phyloP scores from a whole-genome alignment of 2,888 invertebrate species.

The Hypolimnas misippus region DNA sequence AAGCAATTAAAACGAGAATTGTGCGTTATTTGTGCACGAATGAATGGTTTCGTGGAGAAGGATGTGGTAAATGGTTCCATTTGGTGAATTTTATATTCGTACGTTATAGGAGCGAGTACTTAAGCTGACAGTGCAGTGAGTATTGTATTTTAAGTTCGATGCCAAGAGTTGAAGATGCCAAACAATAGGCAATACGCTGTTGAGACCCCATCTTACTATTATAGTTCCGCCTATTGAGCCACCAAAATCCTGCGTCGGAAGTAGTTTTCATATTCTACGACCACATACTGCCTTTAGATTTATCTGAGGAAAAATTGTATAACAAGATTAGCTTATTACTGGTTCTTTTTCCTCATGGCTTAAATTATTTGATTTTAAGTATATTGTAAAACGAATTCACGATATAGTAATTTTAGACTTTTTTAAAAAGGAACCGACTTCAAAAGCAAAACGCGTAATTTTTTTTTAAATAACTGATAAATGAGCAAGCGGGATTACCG shows the following conservation, averaged over 20 bases:
- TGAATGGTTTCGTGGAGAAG: conserved; percentile 55
- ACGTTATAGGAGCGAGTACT: conserved; percentile 69
- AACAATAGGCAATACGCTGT: conserved; percentile 78
- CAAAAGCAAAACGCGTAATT: too few species aligned
- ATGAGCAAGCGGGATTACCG: too few species aligned
- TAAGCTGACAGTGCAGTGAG: conserved; percentile 70
- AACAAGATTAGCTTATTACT: not conserved
- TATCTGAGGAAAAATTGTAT: not conserved
- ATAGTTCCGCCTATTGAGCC: conserved; percentile 69
- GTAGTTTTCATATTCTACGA: conserved; percentile 56
- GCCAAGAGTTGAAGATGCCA: conserved; percentile 81
- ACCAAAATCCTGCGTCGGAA: conserved; percentile 69
- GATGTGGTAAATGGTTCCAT: conserved; percentile 8
- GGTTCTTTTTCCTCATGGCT: not conserved
- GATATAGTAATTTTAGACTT: too few species aligned
- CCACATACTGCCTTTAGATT: not conserved
- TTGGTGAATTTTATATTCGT: conserved; percentile 69
- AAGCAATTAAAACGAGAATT: conserved; percentile 46
- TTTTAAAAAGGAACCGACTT: too few species aligned
- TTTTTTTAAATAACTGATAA: too few species aligned
- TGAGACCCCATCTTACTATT: conserved; percentile 57
- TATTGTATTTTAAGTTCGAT: conserved; percentile 67
- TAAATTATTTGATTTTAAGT: too few species aligned
- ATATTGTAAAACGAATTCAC: too few species aligned
- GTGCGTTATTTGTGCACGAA: conserved; percentile 48